Conservation (phyloP, 1,140 invertebrate genomes). For the Acromyrmex charruanus region DNA sequence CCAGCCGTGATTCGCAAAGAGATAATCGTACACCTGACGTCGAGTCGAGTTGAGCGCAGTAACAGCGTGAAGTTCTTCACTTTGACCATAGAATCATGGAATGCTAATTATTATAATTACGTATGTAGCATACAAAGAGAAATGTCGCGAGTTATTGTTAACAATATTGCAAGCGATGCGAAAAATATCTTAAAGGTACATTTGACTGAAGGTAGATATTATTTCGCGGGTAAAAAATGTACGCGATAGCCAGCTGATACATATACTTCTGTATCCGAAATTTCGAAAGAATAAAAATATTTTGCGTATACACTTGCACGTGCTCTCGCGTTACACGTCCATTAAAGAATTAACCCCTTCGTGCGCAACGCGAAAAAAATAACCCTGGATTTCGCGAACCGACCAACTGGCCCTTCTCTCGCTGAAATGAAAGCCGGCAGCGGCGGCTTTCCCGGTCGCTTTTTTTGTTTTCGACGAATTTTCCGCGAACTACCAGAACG, state of each 20-base stretch:
- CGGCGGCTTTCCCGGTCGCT: conserved; percentile 26
- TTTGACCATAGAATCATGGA: conserved; percentile 8
- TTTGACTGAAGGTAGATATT: background rate
- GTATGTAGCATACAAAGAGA: background rate
- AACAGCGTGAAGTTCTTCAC: background rate
- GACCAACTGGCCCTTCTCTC: background rate
- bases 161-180: background rate
- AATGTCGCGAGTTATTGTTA: background rate
- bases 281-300: conserved; percentile 33
- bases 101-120: conserved; percentile 42
- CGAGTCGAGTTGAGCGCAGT: background rate
- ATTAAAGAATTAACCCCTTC: conserved; percentile 57
- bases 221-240: background rate
- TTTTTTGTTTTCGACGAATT: conserved; percentile 55
- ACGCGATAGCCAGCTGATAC: background rate
- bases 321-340: conserved; percentile 32
- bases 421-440: conserved; percentile 47
- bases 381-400: conserved; percentile 51
- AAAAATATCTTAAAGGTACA: background rate
- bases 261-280: background rate
- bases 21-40: conserved; percentile 59
- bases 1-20: conserved; percentile 45
- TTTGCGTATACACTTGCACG: background rate
- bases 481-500: conserved; percentile 41
- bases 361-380: conserved; percentile 52